Base-by-base conservation (phyloP, 2,888 invertebrate species). In the Auanema freiburgensis region DNA sequence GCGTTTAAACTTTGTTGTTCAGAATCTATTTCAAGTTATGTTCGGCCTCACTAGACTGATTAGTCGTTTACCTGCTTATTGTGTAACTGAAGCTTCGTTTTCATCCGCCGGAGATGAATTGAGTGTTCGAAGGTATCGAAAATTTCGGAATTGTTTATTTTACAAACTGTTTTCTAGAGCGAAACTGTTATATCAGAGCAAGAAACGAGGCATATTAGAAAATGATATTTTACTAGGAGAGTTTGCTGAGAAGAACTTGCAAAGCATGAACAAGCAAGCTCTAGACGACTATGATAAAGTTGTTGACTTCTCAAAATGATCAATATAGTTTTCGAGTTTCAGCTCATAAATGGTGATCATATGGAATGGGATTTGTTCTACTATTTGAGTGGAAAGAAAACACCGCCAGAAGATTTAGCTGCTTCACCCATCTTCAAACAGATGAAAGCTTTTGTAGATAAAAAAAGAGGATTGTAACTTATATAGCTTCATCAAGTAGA, bases 331-430 rank as follows among this genome's bases (percentile, higher is more conserved):
- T 11, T 43, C 43, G 43, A 43, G 10, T 62, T 67, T 41, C 52
- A 69, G 67, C 59, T 78, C 41, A 83, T 83, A 63, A 83, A 83
- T 63, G 83, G 83, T 11, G 74, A 71, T 23, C 77, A 81, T 63
- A 80, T 75, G 74, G 83, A 83, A 66, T 83, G 83, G 83, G 83
- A 83, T 58, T 67, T 83, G 12, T 83, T 72, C 65, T 79, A 83
- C 63, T 83, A 78, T 57, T 51, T 79, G n/a, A 72, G 77, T 10
- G 79, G 77, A 43, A 74, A 72, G 59, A 72, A 76, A 49, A 59
- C 59, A 1, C 66, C 76, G 0, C 70, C 74, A 33, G 63, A 65
- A 52, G 74, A 79, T 52, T 66, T 81, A 16, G 59, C 58, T 18
- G 55, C 52, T 10, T 73, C 71, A 54, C 23, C 63, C 23, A 74